Conservation (phyloP, 2,797 vertebrate genomes). For the Lophius americanus region DNA sequence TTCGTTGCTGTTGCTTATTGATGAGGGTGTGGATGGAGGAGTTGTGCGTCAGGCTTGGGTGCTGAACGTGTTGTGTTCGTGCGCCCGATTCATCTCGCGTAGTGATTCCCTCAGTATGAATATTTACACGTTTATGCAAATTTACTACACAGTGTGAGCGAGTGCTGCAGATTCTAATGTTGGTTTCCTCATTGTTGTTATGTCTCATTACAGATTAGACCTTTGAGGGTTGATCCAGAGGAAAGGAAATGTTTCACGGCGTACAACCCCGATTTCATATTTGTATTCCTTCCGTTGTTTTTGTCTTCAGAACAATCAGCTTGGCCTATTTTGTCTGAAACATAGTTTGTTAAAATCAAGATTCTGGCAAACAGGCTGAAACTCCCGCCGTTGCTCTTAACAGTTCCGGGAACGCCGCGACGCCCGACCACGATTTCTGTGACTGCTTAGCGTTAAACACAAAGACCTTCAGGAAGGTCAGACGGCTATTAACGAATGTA, state of each 20-base stretch:
- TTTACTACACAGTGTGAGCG: slow-evolving; percentile 19
- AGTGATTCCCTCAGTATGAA: slow-evolving; percentile 65
- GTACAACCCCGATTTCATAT: slow-evolving; percentile 42
- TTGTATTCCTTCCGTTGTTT: slow-evolving; percentile 59
- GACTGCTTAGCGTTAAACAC: slow-evolving; percentile 39
- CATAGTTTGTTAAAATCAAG: slow-evolving; percentile 14
- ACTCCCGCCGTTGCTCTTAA: not conserved
- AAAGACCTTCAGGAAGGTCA: slow-evolving; percentile 68
- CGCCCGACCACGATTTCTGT: slow-evolving; percentile 12
- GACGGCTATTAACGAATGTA: slow-evolving; percentile 45
- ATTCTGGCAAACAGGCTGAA: not conserved
- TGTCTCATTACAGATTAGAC: slow-evolving; percentile 40
- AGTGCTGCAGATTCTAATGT: slow-evolving; percentile 44
- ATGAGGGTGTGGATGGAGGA: slow-evolving; percentile 41
- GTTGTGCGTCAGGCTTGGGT: slow-evolving; percentile 25
- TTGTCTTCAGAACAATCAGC: slow-evolving; percentile 20
- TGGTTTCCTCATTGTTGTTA: slow-evolving; percentile 39
- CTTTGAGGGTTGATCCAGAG: slow-evolving; percentile 62
- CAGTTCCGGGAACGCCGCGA: not conserved
- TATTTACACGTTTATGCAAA: slow-evolving; percentile 69
- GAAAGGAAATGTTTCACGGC: slow-evolving; percentile 50
- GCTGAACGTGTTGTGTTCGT: slow-evolving; percentile 32
- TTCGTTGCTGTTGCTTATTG: slow-evolving; percentile 40
- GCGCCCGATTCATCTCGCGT: slow-evolving; percentile 27
- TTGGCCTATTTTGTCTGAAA: slow-evolving; percentile 39